Percentiles rank a stretch among this genome's conserved stretches.
phyloP scores from a whole-genome alignment of 2,888 invertebrate genomes.

The Lordiphosa fenestrarum region DNA sequence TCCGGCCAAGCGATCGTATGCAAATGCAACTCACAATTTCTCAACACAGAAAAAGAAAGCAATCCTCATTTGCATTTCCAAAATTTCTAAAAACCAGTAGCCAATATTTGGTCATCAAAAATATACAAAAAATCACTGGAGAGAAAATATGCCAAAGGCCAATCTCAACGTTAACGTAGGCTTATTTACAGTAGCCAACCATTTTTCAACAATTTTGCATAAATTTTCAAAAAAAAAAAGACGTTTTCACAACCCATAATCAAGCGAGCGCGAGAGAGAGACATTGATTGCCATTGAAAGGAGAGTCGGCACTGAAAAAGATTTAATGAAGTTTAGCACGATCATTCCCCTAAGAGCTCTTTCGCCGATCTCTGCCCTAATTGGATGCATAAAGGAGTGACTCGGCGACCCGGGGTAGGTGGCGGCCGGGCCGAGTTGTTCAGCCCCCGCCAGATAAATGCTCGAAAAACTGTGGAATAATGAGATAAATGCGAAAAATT shows the following conservation, averaged over 20 bases:
- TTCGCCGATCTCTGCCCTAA: constrained; percentile 46
- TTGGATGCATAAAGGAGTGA: constrained; percentile 52
- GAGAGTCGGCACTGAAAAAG: constrained; percentile 41
- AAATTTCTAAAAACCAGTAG: constrained; percentile 50
- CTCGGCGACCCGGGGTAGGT: too few relatives aligned
- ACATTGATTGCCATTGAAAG: constrained; percentile 49
- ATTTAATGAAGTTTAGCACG: constrained; percentile 77
- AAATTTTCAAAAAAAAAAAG: constrained; percentile 46
- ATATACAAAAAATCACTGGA: constrained; percentile 8
- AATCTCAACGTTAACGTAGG: constrained; percentile 7
- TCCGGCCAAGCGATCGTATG: neutral
- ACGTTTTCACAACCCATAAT: constrained; percentile 71
- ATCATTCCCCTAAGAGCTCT: constrained; percentile 58
- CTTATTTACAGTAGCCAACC: constrained; percentile 64
- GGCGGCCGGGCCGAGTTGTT: neutral
- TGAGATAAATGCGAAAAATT: constrained; percentile 79
- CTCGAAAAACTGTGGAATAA: constrained; percentile 72
- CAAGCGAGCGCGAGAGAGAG: constrained; percentile 27
- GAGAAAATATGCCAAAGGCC: constrained; percentile 43
- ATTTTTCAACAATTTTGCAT: constrained; percentile 71
- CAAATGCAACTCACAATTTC: neutral
- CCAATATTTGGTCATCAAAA: constrained; percentile 44
- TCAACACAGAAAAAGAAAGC: neutral
- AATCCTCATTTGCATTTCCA: constrained; percentile 7
- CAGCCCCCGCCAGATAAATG: constrained; percentile 62